Conservation (phyloP, 2,113 vertebrate species). For the Nicator chloris region DNA sequence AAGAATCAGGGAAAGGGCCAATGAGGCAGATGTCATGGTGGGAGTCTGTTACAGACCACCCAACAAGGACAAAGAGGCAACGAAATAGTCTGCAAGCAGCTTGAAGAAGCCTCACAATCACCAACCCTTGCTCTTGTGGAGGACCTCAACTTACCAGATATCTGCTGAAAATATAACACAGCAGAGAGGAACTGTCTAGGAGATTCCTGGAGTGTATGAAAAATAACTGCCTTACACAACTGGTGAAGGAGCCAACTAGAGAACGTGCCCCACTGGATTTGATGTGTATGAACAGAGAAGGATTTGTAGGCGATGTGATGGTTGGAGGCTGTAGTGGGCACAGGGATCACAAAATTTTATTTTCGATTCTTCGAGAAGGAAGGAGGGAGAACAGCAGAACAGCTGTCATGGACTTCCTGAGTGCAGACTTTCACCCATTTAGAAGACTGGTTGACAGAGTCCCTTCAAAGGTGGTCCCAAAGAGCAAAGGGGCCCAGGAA, state of each 20-base stretch:
- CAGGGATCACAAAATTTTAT: rapidly evolving
- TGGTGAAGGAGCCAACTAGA: neutral
- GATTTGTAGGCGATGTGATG: neutral
- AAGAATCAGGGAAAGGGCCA: neutral
- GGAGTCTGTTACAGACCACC: neutral
- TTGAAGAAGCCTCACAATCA: neutral
- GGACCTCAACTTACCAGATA: neutral
- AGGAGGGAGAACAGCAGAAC: neutral
- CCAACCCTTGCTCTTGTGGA: neutral
- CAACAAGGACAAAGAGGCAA: neutral
- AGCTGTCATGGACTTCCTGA: neutral
- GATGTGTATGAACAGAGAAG: neutral
- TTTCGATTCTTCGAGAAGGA: neutral
- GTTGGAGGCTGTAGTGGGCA: neutral
- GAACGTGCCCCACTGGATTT: neutral
- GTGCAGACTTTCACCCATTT: neutral
- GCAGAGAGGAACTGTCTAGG: neutral
- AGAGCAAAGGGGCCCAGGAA: neutral
- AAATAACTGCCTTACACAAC: neutral
- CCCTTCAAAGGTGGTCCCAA: neutral
- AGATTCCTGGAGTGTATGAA: neutral
- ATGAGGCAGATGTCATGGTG: neutral
- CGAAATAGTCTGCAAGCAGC: neutral
- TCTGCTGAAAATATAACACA: neutral
- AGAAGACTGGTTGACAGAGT: neutral